Percentiles rank a stretch among this genome's conserved stretches.
phyloP scores from a whole-genome alignment of 2,113 vertebrate genomes.

The Hylia prasina region DNA sequence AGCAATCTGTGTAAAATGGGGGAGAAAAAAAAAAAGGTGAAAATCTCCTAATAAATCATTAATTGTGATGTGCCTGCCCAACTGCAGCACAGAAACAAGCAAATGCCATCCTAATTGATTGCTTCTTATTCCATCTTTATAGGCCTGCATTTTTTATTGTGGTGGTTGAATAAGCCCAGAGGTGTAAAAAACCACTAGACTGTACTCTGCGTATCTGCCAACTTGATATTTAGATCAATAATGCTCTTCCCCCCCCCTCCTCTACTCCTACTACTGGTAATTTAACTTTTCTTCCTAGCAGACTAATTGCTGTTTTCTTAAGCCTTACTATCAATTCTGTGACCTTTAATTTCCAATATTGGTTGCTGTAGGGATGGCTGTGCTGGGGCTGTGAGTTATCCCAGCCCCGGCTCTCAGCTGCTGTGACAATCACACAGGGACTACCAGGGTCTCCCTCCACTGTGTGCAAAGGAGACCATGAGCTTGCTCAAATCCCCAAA shows the following conservation, averaged over 20 bases:
- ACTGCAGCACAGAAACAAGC: constrained; percentile 9
- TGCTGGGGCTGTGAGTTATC: neutral
- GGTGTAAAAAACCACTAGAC: constrained; percentile 47
- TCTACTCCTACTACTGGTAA: neutral
- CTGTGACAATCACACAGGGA: neutral
- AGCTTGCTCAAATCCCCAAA: neutral
- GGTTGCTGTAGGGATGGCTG: neutral
- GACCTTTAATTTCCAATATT: constrained; percentile 60
- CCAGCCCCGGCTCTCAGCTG: neutral
- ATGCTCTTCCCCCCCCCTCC: accelerated
- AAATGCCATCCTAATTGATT: constrained; percentile 65
- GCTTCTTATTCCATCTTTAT: constrained; percentile 47
- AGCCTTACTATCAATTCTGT: constrained; percentile 52
- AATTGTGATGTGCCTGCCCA: constrained; percentile 54
- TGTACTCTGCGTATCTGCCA: constrained; percentile 33
- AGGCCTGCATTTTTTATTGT: constrained; percentile 39
- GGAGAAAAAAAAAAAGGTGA: neutral
- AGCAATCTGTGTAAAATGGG: constrained; percentile 8
- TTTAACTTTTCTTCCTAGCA: constrained; percentile 53
- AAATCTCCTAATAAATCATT: constrained; percentile 57
- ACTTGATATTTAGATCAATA: constrained; percentile 64
- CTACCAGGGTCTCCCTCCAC: neutral
- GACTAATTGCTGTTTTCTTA: constrained; percentile 62
- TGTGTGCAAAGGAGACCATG: neutral
- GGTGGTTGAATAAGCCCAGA: constrained; percentile 48